Base-by-base conservation (phyloP, 37 sponge, comb jelly and placozoan genomes). In the Aphrocallistes beatrix region DNA sequence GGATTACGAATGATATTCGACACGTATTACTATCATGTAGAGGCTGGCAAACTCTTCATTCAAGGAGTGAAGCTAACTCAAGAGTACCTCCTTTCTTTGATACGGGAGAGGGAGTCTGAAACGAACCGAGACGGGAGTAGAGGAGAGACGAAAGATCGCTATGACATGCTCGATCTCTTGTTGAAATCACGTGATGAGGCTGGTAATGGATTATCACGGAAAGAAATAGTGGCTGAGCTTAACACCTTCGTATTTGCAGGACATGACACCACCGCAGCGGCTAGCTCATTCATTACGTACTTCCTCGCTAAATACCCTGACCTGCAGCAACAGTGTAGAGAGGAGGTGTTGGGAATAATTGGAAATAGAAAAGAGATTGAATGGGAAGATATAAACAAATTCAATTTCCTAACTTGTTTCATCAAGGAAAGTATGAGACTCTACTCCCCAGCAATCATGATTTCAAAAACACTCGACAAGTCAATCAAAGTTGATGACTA, bases 201-300 rank as follows among this genome's bases (percentile, higher is more conserved):
- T 36, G 38, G 83, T 17, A 82, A 38, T 37, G 75, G 75, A 32
- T 60, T 60, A 60, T 25, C 32, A 6, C 17, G n/a, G 32, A 60
- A 60, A 60, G 32, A 60, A 60, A 60, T 60, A 21, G n/a, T 60
- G 6, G 75, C 10, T 28, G 75, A 60, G 21, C 75, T 60, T 30
- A 38, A 82, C 25, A 82, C 83, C 37, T 34, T 82, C 23, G 39
- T 82, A 38, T 82, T 82, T 19, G 83, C n/a, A 37, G 83, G 83
- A 3, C 83, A 82, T 30, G 83, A 82, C 38, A 82, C 83, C 3
- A 82, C 83, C 30, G 83, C 32, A 8, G 10, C 83, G 28, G 28
- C 83, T 10, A 38, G 38, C 28, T 38, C 38, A 38, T 82, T 37
- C 39, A 1, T 38, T 36, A 21, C 30, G 32, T 82, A 82, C 83